Percentiles rank a stretch among this genome's conserved stretches.
These are phyloP conservation scores for Pteruthius melanotis DNA, from an alignment of 2,113 vertebrate species.

Conservation along the genomic window DNA sequence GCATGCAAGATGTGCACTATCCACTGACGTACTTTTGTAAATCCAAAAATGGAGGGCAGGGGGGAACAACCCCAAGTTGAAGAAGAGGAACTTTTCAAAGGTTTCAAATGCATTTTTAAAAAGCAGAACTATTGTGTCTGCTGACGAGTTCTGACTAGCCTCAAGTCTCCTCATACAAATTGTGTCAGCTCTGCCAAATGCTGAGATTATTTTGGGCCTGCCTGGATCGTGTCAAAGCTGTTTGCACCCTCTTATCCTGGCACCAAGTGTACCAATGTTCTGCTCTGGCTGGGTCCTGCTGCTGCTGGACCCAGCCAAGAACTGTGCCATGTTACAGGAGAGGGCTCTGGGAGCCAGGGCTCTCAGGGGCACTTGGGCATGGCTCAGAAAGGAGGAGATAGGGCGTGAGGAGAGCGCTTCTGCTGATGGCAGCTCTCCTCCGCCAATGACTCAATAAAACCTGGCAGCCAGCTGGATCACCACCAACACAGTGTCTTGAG, in stretches of 20 bases:
- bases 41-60: rapidly evolving
- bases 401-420: neutral
- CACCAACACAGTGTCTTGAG: neutral
- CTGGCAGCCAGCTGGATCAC: neutral
- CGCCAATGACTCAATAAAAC: neutral
- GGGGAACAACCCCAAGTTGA: neutral
- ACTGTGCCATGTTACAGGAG: neutral
- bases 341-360: neutral
- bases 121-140: neutral
- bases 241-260: neutral
- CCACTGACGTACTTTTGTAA: neutral
- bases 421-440: neutral
- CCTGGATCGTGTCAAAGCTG: neutral
- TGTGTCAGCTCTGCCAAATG: neutral
- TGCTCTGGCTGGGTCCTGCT: neutral
- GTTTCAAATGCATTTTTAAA: neutral
- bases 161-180: neutral
- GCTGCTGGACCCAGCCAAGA: neutral
- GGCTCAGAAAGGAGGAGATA: neutral
- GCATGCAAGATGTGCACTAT: neutral
- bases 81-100: neutral
- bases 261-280: neutral
- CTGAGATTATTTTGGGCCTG: neutral
- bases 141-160: neutral
- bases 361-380: neutral